Conservation (phyloP, 1,140 invertebrate genomes). For the Drosophila lowei region DNA sequence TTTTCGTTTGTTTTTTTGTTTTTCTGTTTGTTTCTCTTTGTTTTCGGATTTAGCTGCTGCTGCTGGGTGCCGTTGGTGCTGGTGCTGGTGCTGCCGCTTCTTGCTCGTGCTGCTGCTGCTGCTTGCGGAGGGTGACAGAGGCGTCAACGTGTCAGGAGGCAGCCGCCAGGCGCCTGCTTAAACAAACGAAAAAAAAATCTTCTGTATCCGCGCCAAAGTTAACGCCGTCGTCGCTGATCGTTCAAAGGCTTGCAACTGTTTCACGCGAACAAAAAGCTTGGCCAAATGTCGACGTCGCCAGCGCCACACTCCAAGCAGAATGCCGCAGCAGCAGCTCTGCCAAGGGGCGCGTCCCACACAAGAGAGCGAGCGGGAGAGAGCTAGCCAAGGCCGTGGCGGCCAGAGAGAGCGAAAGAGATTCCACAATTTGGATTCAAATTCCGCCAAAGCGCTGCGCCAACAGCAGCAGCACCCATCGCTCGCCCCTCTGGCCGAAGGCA, state of each 20-base stretch:
- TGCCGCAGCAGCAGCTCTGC: conserved; percentile 18
- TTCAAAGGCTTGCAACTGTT: conserved; percentile 83
- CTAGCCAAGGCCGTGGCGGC: no score
- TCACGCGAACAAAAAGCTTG: conserved; percentile 83
- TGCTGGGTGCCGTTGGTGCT: no score
- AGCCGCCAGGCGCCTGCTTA: conserved; percentile 61
- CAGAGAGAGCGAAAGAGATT: not conserved
- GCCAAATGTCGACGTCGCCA: conserved; percentile 33
- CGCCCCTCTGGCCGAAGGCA: not conserved
- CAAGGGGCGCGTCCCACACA: conserved; percentile 2
- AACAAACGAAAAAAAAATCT: conserved; percentile 60
- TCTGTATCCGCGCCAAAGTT: conserved; percentile 77
- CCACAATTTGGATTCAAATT: no score
- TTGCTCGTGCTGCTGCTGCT: not conserved
- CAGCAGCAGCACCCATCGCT: not conserved
- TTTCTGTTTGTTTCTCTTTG: conserved; percentile 21
- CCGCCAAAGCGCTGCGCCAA: not conserved
- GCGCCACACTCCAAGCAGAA: conserved; percentile 1
- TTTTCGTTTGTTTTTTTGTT: conserved; percentile 15
- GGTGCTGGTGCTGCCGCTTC: conserved; percentile 8
- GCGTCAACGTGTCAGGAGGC: conserved; percentile 61
- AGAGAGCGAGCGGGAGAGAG: conserved; percentile 13
- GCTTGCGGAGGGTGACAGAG: conserved; percentile 9
- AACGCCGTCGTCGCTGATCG: conserved; percentile 83
- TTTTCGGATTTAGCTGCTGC: conserved; percentile 14